These are phyloP conservation scores for Cistogaster globosa DNA, from an alignment of 2,888 invertebrate species.

Conservation along the genomic window DNA sequence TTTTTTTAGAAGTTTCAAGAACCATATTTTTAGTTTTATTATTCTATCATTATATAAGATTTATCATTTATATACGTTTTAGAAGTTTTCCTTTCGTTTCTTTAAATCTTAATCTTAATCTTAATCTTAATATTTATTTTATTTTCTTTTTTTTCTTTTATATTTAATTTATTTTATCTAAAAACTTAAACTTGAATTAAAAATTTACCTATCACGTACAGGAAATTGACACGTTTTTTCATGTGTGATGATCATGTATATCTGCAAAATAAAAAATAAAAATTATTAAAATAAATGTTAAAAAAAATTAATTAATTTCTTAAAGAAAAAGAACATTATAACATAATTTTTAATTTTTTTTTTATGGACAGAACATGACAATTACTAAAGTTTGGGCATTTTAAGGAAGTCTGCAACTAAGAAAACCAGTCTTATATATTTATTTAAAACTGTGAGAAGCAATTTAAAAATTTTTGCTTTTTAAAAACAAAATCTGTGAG, in stretches of 20 bases:
- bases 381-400: no score
- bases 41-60: no score
- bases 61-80: conserved; percentile 11
- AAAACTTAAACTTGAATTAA: conserved; percentile 75
- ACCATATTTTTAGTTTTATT: conserved; percentile 19
- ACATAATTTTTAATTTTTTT: no score
- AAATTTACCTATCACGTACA: conserved; percentile 83
- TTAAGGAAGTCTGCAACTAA: no score
- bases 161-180: conserved; percentile 17
- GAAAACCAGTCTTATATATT: no score
- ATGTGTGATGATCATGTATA: conserved; percentile 90
- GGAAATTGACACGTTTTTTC: conserved; percentile 84
- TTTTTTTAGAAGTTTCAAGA: conserved; percentile 25
- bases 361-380: no score
- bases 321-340: no score
- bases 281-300: conserved; percentile 2
- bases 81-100: conserved; percentile 19
- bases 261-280: conserved; percentile 84
- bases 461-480: no score
- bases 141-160: conserved; percentile 21
- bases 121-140: conserved; percentile 9
- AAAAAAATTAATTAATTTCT: neutral
- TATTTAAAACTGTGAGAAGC: no score
- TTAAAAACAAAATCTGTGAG: no score
- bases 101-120: conserved; percentile 20